phyloP scores from a whole-genome alignment of 2,888 invertebrate species.

The Tupiocoris notatus region DNA sequence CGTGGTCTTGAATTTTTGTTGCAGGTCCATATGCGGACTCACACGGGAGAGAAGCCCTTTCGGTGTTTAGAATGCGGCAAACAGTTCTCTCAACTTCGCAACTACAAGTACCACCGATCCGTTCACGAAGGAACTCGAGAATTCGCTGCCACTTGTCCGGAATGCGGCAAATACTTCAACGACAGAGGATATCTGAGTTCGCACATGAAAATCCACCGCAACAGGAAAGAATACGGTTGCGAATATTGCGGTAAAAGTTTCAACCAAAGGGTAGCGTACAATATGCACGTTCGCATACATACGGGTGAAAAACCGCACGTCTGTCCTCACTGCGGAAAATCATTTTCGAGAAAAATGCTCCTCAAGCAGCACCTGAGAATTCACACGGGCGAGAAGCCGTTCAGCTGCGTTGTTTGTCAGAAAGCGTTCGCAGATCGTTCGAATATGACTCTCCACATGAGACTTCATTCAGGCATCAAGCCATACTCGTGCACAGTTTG shows the following conservation, averaged over 20 bases:
- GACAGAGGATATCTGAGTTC: conserved; percentile 80
- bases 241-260: conserved; percentile 79
- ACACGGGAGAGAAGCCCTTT: conserved; percentile 60
- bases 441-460: conserved; percentile 79
- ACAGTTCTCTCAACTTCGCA: conserved; percentile 77
- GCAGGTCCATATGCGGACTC: conserved; percentile 55
- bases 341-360: conserved; percentile 82
- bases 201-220: conserved; percentile 81
- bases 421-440: conserved; percentile 81
- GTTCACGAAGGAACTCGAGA: conserved; percentile 80
- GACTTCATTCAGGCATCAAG: conserved; percentile 77
- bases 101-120: conserved; percentile 78
- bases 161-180: conserved; percentile 80
- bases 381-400: conserved; percentile 73
- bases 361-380: conserved; percentile 79
- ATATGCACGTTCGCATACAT: conserved; percentile 82
- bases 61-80: conserved; percentile 77
- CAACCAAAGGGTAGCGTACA: conserved; percentile 82
- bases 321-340: conserved; percentile 73
- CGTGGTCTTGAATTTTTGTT: conserved; percentile 35
- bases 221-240: conserved; percentile 72
- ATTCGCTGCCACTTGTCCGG: conserved; percentile 72
- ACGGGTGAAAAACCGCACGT: conserved; percentile 62
- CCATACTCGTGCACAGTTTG: conserved; percentile 68
- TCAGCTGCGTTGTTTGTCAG: conserved; percentile 75